phyloP scores from a whole-genome alignment of 1,140 invertebrate genomes.

The Apis florea region DNA sequence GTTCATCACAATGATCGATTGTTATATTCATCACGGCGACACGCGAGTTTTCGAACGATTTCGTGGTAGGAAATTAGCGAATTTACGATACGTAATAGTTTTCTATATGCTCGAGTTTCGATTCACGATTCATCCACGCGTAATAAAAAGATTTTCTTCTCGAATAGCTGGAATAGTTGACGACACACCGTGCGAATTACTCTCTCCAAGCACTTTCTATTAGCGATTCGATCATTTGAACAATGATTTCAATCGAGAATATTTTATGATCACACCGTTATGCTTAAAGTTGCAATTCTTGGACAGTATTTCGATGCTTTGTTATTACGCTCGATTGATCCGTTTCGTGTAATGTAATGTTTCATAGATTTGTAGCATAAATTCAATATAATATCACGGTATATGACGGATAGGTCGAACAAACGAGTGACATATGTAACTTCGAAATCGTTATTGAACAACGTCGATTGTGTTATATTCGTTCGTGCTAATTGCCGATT shows the following conservation, averaged over 20 bases:
- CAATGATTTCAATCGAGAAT: neutral
- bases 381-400: neutral
- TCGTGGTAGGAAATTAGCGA: conserved; percentile 14
- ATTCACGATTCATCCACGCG: neutral
- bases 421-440: neutral
- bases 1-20: neutral
- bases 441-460: neutral
- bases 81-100: conserved; percentile 9
- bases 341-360: neutral
- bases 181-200: neutral
- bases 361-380: conserved; percentile 12
- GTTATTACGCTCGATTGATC: conserved; percentile 9
- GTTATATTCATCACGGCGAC: neutral
- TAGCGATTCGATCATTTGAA: neutral
- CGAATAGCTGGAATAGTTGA: neutral
- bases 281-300: conserved; percentile 10
- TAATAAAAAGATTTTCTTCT: conserved; percentile 23
- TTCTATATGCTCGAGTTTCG: neutral
- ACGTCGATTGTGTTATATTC: neutral
- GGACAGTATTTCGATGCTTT: neutral
- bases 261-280: neutral
- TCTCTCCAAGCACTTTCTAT: neutral
- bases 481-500: neutral
- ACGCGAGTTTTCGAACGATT: conserved; percentile 1
- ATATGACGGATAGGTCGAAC: neutral